Evolutionary conservation across 2,888 invertebrate genomes (phyloP), one percentile per base, ranked within the genome.

Genomic region (Eilema caniola): DNA sequence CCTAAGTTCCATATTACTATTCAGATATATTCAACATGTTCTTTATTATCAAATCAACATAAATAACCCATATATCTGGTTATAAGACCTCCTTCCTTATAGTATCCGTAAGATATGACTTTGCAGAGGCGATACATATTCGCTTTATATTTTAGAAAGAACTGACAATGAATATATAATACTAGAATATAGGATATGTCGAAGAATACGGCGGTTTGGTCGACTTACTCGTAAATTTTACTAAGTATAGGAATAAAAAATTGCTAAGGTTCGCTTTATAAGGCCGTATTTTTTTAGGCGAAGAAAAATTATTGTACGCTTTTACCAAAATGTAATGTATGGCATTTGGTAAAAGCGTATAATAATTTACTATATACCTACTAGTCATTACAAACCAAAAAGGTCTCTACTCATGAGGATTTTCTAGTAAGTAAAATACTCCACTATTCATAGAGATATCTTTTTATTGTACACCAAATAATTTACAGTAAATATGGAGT

Each of bases 11-110:
- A 63, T 16, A 63, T 47, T 63, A 14, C 3, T 24, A 41, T 65
- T 71, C 66, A 59, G 24, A 71, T 72, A 77, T 74, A 68, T 71
- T 33, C 70, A 62, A 70, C 59, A 73, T 56, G 28, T 64, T 64
- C 41, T 78, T 78, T 76, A 78, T 70, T 73, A 78, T 69, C 75
- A 70, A 71, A 79, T 80, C 71, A 73, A 59, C 79, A 78, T 69
- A 69, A 76, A 76, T 57, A 68, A 68, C 62, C 69, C 28, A 69
- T 79, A 74, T 76, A 57, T 67, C 66, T 37, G 67, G 28, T 37
- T 61, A 53, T 67, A 71, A 66, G 12, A 62, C 57, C 57, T 64
- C 23, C 62, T 23, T 71, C 79, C 65, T 57, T 60, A 66, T 28
- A 68, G 23, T 65, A 81, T 71, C 33, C 59, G 47, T 12, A 62